Evolutionary conservation across 2,888 invertebrate genomes (phyloP).

Genomic region (Melinaea menophilus): DNA sequence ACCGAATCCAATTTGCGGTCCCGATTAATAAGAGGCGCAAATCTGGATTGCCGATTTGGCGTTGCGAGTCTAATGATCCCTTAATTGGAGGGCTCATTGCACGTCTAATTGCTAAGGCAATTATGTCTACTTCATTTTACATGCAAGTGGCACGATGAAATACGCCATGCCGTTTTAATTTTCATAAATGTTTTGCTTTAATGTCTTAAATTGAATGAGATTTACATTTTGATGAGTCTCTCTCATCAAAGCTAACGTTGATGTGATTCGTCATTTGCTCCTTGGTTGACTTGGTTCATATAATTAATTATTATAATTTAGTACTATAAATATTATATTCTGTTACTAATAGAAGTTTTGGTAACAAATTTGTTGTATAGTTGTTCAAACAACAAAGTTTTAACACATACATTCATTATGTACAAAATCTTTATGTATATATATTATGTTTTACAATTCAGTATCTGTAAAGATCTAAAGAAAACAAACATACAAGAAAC

Average conservation of each 20-base stretch:
- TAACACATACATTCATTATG: too few relatives aligned
- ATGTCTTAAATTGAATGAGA: slow-evolving; percentile 8
- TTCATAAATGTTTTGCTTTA: slow-evolving; percentile 7
- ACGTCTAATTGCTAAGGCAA: slow-evolving; percentile 43
- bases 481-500: too few relatives aligned
- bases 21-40: slow-evolving; percentile 27
- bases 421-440: too few relatives aligned
- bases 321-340: too few relatives aligned
- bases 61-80: slow-evolving; percentile 37
- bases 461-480: too few relatives aligned
- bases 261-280: slow-evolving; percentile 8
- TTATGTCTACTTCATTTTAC: slow-evolving; percentile 43
- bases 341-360: too few relatives aligned
- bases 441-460: too few relatives aligned
- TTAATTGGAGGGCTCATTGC: slow-evolving; percentile 43
- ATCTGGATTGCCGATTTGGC: slow-evolving; percentile 33
- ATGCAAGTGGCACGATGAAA: slow-evolving; percentile 35
- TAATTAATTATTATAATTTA: neutral
- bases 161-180: slow-evolving; percentile 16
- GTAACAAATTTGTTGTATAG: too few relatives aligned
- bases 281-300: slow-evolving; percentile 8
- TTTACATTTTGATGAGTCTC: slow-evolving; percentile 8
- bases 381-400: too few relatives aligned
- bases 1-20: slow-evolving; percentile 9
- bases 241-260: slow-evolving; percentile 7